Conservation (phyloP, 2,113 vertebrate genomes). For the Silurus glanis region DNA sequence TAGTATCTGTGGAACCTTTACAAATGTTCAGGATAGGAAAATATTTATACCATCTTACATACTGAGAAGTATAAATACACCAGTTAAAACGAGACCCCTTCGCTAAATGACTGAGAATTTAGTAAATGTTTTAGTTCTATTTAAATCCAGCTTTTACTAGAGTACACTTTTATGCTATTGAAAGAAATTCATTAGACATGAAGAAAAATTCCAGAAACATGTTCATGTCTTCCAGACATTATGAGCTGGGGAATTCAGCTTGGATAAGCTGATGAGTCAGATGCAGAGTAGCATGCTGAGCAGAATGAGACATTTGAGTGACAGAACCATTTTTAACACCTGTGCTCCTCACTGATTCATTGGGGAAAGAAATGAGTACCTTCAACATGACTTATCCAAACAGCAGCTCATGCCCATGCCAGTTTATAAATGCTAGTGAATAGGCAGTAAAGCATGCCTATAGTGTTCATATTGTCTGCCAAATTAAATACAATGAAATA, state of each 20-base stretch:
- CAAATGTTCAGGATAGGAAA: neutral
- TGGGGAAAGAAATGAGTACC: neutral
- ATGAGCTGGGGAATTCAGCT: neutral
- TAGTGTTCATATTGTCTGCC: neutral
- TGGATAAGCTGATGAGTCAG: constrained; percentile 10
- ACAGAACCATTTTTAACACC: constrained; percentile 6
- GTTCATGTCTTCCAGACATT: neutral
- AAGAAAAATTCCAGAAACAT: too few species aligned
- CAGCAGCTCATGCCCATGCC: neutral
- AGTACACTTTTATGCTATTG: neutral
- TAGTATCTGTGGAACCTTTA: neutral
- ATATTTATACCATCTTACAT: neutral
- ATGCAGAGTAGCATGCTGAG: neutral
- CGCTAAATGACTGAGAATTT: neutral
- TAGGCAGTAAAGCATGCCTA: neutral
- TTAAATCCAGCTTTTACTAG: neutral
- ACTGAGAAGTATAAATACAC: neutral
- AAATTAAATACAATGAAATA: neutral
- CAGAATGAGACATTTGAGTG: neutral
- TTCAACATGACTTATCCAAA: constrained; percentile 5
- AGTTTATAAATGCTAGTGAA: neutral
- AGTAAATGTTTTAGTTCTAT: neutral
- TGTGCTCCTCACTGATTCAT: neutral
- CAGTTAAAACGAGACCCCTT: neutral
- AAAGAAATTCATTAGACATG: neutral